These are phyloP conservation scores for Oreohelix idahoensis DNA, from an alignment of 1,140 invertebrate genomes.

Conservation along the genomic window DNA sequence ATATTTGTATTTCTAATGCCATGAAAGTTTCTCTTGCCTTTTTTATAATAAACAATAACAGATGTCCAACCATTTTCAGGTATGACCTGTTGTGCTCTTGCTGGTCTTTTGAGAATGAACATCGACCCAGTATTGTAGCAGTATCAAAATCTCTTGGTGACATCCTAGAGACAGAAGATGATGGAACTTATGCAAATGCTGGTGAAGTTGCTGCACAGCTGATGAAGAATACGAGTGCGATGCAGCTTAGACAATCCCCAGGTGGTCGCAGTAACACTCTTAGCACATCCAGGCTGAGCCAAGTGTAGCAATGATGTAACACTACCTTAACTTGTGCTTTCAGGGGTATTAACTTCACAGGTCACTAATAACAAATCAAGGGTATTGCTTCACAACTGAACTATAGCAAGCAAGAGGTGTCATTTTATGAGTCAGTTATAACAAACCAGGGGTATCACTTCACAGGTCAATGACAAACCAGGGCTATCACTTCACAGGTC, in stretches of 20 bases:
- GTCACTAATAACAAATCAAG: too few relatives aligned
- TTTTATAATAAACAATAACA: too few relatives aligned
- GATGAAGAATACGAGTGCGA: not conserved
- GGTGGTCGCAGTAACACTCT: not conserved
- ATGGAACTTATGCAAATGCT: constrained; percentile 6
- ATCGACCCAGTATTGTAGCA: constrained; percentile 83
- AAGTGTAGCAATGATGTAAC: not conserved
- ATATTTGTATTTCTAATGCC: too few relatives aligned
- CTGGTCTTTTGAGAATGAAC: constrained; percentile 84
- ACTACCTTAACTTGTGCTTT: not conserved
- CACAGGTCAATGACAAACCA: too few relatives aligned
- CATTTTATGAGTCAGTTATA: too few relatives aligned
- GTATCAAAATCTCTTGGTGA: constrained; percentile 28
- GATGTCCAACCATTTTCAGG: too few relatives aligned
- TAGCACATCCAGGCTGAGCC: not conserved
- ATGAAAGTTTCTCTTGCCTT: too few relatives aligned
- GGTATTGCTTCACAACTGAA: too few relatives aligned
- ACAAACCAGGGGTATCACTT: too few relatives aligned
- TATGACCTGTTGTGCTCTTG: constrained; percentile 89
- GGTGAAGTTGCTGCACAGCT: not conserved
- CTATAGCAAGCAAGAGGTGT: too few relatives aligned
- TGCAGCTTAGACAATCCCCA: not conserved
- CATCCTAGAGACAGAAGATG: constrained; percentile 27
- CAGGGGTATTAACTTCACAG: too few relatives aligned
- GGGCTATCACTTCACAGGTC: too few relatives aligned